Percentiles rank a stretch among this genome's conserved stretches.
Conservation (phyloP, 2,113 vertebrate genomes). For the Coracopsis vasa region DNA sequence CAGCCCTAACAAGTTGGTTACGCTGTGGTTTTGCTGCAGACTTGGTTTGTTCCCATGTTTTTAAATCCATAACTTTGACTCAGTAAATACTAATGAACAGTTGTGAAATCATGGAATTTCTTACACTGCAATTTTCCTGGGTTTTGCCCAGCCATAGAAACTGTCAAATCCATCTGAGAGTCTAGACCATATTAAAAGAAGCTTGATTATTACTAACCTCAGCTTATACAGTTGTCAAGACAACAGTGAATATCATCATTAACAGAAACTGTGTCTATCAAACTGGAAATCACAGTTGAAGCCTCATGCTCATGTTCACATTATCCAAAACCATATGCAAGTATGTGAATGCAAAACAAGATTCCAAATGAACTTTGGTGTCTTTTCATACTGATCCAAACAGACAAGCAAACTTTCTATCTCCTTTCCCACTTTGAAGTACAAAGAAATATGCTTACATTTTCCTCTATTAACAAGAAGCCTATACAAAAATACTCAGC, state of each 20-base stretch:
- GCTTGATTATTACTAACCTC: slow-evolving; percentile 45
- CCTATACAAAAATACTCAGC: background rate
- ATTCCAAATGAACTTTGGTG: background rate
- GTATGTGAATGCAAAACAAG: background rate
- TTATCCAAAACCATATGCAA: background rate
- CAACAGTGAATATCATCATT: slow-evolving; percentile 48
- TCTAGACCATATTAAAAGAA: slow-evolving; percentile 43
- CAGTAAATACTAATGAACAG: background rate
- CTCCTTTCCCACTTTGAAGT: background rate
- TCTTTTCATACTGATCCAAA: background rate
- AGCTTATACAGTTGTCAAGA: slow-evolving; percentile 47
- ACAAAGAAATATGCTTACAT: background rate
- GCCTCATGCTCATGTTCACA: background rate
- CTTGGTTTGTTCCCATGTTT: background rate
- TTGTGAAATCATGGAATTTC: background rate
- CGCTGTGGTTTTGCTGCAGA: background rate
- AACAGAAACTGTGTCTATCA: slow-evolving; percentile 1
- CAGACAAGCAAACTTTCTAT: background rate
- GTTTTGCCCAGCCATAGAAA: background rate
- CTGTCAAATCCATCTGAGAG: slow-evolving; percentile 1
- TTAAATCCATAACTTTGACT: background rate
- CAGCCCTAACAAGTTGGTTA: background rate
- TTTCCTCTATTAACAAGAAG: background rate
- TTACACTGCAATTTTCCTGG: slow-evolving; percentile 1
- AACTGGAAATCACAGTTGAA: slow-evolving; percentile 24